phyloP scores from a whole-genome alignment of 2,113 vertebrate genomes.

The Pleuronectes platessa region DNA sequence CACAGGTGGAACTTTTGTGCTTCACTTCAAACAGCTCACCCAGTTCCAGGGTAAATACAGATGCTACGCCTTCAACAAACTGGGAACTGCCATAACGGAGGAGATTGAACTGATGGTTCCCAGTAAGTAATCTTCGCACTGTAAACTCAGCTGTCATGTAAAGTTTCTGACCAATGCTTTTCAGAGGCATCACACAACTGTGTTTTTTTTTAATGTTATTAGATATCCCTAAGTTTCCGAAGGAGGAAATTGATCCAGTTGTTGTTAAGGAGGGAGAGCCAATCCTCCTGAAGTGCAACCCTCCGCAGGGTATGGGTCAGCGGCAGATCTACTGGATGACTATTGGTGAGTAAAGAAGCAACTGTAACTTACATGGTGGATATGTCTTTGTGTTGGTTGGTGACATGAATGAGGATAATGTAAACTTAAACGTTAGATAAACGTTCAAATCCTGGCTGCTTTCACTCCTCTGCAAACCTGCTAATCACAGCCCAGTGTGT shows the following conservation, averaged over 20 bases:
- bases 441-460: no score
- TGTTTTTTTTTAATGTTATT: constrained; percentile 13
- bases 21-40: constrained; percentile 82
- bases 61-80: constrained; percentile 89
- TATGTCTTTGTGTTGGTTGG: no score
- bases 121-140: constrained; percentile 80
- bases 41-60: constrained; percentile 90
- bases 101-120: constrained; percentile 88
- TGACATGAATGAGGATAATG: no score
- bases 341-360: constrained; percentile 82
- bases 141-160: not conserved
- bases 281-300: constrained; percentile 88
- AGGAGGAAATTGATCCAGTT: constrained; percentile 84
- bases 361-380: not conserved
- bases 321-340: constrained; percentile 87
- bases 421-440: no score
- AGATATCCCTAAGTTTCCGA: constrained; percentile 93
- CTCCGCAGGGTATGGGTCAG: constrained; percentile 87
- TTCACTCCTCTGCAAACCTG: no score
- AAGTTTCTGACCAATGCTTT: not conserved
- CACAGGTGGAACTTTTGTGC: constrained; percentile 86
- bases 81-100: constrained; percentile 92
- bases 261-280: constrained; percentile 89
- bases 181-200: not conserved
- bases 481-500: no score